Percentiles rank a stretch among this genome's conserved stretches.
Conservation (phyloP, 2,797 vertebrate genomes). For the Phyllotis vaccarum region DNA sequence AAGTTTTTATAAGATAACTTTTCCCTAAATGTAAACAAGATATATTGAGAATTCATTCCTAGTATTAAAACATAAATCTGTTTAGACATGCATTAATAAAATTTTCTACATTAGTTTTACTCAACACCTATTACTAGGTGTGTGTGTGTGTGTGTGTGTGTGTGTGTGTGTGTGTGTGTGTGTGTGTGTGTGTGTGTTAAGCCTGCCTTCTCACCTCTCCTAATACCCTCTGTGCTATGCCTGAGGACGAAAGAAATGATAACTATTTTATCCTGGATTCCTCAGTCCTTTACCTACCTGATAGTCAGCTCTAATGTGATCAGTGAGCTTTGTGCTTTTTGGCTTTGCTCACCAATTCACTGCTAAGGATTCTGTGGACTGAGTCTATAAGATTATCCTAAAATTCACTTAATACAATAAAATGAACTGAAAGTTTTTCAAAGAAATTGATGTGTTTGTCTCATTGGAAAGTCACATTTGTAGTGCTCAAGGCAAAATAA, state of each 20-base stretch:
- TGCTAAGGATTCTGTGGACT: background rate
- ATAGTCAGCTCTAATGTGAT: background rate
- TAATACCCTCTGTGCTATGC: background rate
- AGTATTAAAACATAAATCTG: slow-evolving; percentile 24
- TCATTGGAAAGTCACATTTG: slow-evolving; percentile 7
- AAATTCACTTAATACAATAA: background rate
- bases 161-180: too few relatives aligned
- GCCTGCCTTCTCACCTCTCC: background rate
- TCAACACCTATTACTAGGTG: background rate
- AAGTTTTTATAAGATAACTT: slow-evolving; percentile 28
- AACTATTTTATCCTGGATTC: background rate
- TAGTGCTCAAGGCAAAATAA: background rate
- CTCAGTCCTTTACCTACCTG: background rate
- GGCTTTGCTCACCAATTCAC: background rate
- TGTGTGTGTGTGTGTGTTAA: background rate
- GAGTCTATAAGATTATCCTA: background rate
- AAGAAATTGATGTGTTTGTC: background rate
- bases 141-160: too few relatives aligned
- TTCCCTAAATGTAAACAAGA: slow-evolving; percentile 2
- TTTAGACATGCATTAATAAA: slow-evolving; percentile 26
- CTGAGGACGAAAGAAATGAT: background rate
- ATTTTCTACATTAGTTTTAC: slow-evolving; percentile 57
- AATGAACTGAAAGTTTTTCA: background rate
- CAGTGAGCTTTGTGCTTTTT: background rate
- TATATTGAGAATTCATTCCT: background rate